Evolutionary conservation across 2,113 vertebrate species (phyloP).

Genomic region (Dendropsophus ebraccatus): DNA sequence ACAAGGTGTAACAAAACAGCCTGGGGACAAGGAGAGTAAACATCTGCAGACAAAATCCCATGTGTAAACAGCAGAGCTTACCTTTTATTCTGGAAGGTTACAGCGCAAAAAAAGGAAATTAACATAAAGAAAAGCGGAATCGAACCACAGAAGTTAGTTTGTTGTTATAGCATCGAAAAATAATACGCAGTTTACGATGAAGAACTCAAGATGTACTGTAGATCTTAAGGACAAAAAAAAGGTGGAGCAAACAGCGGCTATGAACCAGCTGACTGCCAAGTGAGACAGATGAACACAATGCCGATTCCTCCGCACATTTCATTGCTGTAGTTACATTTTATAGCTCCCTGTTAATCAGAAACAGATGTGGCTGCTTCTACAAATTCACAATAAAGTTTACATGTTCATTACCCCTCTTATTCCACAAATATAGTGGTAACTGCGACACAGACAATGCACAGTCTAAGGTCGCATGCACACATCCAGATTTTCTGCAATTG

Average conservation of each 20-base stretch:
- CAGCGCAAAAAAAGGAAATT: conserved; percentile 5
- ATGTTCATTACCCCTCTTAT: conserved; percentile 1
- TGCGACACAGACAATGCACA: background rate
- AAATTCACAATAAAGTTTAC: background rate
- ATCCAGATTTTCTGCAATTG: no score
- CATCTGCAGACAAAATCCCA: background rate
- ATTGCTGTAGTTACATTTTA: conserved; percentile 2
- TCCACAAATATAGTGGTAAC: background rate
- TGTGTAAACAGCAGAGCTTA: conserved; percentile 1
- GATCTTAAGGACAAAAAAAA: background rate
- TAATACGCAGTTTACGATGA: background rate
- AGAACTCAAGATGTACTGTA: background rate
- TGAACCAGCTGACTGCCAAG: background rate
- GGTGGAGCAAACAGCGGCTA: background rate
- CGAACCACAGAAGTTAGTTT: background rate
- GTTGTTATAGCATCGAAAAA: background rate
- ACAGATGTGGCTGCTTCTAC: conserved; percentile 30
- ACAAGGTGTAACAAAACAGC: conserved; percentile 6
- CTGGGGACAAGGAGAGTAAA: background rate
- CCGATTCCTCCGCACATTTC: conserved; percentile 4
- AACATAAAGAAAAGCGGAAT: background rate
- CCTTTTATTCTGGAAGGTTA: background rate
- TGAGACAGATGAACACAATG: background rate
- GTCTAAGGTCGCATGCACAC: background rate
- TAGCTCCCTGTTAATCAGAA: background rate